A percentile compares a stretch with the other conserved stretches of the same genome.
phyloP scores from a whole-genome alignment of 2,888 invertebrate species.

The Parnassius orleans region DNA sequence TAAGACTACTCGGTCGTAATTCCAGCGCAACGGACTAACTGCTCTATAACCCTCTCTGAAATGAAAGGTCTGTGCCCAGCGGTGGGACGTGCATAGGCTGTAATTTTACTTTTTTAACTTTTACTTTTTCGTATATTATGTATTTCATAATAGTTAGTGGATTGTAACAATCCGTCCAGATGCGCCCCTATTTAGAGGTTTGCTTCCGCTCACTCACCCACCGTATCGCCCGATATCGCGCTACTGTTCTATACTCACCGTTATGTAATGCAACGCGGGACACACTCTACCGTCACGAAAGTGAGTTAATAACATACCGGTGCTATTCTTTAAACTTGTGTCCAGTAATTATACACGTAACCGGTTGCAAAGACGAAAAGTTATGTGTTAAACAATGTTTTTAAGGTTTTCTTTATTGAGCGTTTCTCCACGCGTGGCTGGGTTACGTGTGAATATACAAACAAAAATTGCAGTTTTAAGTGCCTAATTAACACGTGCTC shows the following conservation, averaged over 20 bases:
- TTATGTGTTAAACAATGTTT: slow-evolving; percentile 9
- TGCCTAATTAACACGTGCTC: no score
- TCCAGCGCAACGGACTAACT: no score
- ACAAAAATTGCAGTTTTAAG: background rate
- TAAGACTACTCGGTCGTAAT: no score
- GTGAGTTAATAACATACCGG: slow-evolving; percentile 11
- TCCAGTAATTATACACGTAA: background rate
- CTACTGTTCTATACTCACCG: background rate
- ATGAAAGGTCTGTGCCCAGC: no score
- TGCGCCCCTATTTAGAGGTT: background rate
- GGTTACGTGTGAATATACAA: background rate
- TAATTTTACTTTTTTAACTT: no score
- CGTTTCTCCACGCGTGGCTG: background rate
- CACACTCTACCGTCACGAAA: slow-evolving; percentile 15
- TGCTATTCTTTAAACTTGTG: background rate
- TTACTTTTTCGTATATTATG: no score
- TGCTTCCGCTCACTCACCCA: slow-evolving; percentile 9
- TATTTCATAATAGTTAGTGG: no score
- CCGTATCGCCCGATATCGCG: slow-evolving; percentile 5
- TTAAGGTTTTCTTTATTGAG: slow-evolving; percentile 1
- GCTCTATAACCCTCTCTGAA: no score
- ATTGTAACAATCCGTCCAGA: background rate
- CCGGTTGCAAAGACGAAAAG: background rate
- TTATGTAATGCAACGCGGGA: slow-evolving; percentile 16
- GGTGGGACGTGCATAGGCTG: no score